These are phyloP conservation scores for Teleiodes luculella DNA, from an alignment of 2,888 invertebrate species.

Conservation along the genomic window DNA sequence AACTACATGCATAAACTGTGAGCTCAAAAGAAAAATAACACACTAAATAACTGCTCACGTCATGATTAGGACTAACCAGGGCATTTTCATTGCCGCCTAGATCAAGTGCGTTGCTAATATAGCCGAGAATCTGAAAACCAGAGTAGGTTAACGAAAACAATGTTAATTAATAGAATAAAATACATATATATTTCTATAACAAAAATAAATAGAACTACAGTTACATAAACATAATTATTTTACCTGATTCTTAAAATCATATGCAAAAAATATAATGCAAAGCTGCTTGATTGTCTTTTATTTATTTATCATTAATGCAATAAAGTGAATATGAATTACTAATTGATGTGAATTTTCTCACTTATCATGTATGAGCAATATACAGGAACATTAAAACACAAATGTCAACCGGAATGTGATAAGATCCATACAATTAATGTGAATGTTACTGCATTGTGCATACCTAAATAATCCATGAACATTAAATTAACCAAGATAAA, in stretches of 20 bases:
- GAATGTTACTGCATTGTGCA: no score
- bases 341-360: no score
- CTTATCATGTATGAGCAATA: not conserved
- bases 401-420: conserved; percentile 28
- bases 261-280: no score
- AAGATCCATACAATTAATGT: not conserved
- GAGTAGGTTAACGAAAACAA: not conserved
- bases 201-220: no score
- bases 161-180: not conserved
- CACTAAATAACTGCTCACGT: conserved; percentile 29
- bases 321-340: no score
- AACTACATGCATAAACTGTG: not conserved
- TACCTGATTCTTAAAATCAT: no score
- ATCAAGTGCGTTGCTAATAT: conserved; percentile 65
- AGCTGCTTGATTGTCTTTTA: no score
- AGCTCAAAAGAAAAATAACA: conserved; percentile 3
- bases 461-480: no score
- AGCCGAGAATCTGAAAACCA: conserved; percentile 60
- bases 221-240: no score
- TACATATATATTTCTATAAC: no score
- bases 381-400: conserved; percentile 7
- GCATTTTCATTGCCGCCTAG: conserved; percentile 52
- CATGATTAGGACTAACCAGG: conserved; percentile 50
- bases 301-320: no score
- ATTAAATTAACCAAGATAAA: no score